Evolutionary conservation across 2,113 vertebrate species (phyloP).

Genomic region (Pluvianellus socialis): DNA sequence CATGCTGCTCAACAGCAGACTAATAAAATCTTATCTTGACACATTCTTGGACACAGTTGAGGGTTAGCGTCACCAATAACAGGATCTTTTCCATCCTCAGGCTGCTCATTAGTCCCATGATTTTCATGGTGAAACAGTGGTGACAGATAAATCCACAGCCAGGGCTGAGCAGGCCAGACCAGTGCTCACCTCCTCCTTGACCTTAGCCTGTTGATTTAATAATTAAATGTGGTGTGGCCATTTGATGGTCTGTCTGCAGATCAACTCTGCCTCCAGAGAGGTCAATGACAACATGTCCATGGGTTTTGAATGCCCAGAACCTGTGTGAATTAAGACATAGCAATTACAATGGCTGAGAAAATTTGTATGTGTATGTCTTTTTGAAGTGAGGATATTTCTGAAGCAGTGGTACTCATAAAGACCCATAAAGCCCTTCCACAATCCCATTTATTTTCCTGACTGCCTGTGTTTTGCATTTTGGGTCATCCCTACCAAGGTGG

Average conservation of each 20-base stretch:
- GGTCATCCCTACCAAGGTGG: neutral
- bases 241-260: neutral
- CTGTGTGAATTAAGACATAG: neutral
- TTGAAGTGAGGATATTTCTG: neutral
- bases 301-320: neutral
- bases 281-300: neutral
- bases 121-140: neutral
- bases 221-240: neutral
- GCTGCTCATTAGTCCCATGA: neutral
- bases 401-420: neutral
- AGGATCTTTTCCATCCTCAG: neutral
- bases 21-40: neutral
- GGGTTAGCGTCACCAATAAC: accelerated
- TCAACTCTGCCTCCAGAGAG: neutral
- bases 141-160: neutral
- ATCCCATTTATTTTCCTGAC: neutral
- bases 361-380: neutral
- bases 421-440: neutral
- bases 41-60: neutral
- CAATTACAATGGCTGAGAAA: neutral
- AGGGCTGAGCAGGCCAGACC: neutral
- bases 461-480: neutral
- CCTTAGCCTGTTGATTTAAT: neutral
- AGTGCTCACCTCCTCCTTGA: neutral
- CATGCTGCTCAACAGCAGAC: neutral